phyloP scores from a whole-genome alignment of 2,113 vertebrate genomes.

The Ammodytes marinus region DNA sequence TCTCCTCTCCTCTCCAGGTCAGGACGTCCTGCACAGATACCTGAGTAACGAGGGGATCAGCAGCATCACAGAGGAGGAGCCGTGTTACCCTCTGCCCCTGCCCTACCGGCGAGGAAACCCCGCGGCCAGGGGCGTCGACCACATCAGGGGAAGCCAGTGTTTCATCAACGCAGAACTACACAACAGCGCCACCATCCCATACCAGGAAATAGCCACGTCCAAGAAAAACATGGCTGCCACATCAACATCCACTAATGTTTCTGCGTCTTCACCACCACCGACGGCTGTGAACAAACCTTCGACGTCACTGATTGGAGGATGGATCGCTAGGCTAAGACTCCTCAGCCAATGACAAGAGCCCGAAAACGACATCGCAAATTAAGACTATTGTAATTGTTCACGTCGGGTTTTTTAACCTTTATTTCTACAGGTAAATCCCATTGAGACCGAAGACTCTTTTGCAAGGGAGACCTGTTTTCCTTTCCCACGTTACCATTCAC shows the following conservation, averaged over 20 bases:
- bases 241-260: slow-evolving; percentile 50
- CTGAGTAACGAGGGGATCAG: slow-evolving; percentile 96
- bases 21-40: slow-evolving; percentile 88
- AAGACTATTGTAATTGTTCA: too few relatives aligned
- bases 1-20: slow-evolving; percentile 78
- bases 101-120: slow-evolving; percentile 82
- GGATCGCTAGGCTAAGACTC: slow-evolving; percentile 91
- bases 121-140: slow-evolving; percentile 90
- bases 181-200: slow-evolving; percentile 91
- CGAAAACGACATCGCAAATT: too few relatives aligned
- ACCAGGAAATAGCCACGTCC: slow-evolving; percentile 86
- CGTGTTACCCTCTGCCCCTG: slow-evolving; percentile 80
- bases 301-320: slow-evolving; percentile 87
- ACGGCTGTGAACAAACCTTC: slow-evolving; percentile 61
- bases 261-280: slow-evolving; percentile 64
- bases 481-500: too few relatives aligned
- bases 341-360: slow-evolving; percentile 89
- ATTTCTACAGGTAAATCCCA: too few relatives aligned
- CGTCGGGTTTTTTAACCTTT: too few relatives aligned
- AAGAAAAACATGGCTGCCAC: slow-evolving; percentile 74
- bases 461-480: too few relatives aligned
- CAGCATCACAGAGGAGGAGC: slow-evolving; percentile 90
- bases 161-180: slow-evolving; percentile 90
- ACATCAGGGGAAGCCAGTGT: slow-evolving; percentile 91
- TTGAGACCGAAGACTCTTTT: too few relatives aligned